Evolutionary conservation across 2,888 invertebrate genomes (phyloP).

Genomic region (Melolontha melolontha): DNA sequence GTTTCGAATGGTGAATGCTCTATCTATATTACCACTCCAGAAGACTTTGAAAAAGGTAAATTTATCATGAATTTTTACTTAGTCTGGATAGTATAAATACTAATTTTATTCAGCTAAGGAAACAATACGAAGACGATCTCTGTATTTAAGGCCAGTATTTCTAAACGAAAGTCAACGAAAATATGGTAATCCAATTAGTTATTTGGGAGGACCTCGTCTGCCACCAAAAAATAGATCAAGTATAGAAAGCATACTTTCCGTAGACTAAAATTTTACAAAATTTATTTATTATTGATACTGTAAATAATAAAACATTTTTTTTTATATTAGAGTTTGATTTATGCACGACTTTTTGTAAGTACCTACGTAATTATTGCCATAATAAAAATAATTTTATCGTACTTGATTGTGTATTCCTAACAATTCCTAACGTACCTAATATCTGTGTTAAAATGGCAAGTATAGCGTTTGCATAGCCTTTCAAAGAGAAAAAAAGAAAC

Average conservation of each 20-base stretch:
- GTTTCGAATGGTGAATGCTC: conserved; percentile 32
- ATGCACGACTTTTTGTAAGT: conserved; percentile 7
- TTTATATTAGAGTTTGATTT: conserved; percentile 5
- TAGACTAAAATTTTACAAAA: conserved; percentile 66
- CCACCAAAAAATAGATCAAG: conserved; percentile 65
- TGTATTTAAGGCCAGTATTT: conserved; percentile 64
- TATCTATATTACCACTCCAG: conserved; percentile 17
- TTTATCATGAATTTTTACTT: neutral
- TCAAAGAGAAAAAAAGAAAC: too few species aligned
- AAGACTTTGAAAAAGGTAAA: conserved; percentile 40
- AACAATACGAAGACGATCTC: conserved; percentile 30
- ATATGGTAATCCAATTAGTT: conserved; percentile 77
- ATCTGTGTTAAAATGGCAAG: too few species aligned
- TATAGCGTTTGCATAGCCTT: too few species aligned
- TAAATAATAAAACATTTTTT: too few species aligned
- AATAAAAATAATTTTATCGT: too few species aligned
- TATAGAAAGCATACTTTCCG: conserved; percentile 76
- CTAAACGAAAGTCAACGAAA: conserved; percentile 69
- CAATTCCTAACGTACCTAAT: too few species aligned
- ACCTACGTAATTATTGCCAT: conserved; percentile 8
- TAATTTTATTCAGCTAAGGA: conserved; percentile 23
- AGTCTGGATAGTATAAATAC: conserved; percentile 11
- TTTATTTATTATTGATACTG: too few species aligned
- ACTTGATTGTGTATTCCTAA: too few species aligned
- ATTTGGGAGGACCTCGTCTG: conserved; percentile 75